Evolutionary conservation across 2,113 vertebrate species (phyloP).

Genomic region (Mystacornis crossleyi): DNA sequence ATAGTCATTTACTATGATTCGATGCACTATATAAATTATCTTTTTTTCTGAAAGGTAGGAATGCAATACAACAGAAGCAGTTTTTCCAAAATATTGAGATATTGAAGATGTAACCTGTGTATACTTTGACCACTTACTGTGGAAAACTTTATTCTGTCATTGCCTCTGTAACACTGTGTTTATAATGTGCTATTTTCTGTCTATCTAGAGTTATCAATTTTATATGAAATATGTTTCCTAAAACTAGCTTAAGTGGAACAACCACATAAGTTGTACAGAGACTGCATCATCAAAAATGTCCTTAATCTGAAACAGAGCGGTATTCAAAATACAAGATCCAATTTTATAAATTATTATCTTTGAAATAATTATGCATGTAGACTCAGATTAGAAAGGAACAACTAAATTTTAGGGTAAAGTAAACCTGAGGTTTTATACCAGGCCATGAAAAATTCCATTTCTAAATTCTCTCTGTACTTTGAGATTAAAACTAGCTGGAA

Average conservation of each 20-base stretch:
- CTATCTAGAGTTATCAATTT: not conserved
- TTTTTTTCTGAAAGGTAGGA: not conserved
- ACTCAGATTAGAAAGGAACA: not conserved
- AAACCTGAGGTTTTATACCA: not conserved
- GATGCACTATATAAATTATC: rapidly evolving
- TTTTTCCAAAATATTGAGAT: not conserved
- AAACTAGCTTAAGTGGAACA: not conserved
- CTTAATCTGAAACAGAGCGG: not conserved
- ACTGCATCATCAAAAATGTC: not conserved
- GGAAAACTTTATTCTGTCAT: not conserved
- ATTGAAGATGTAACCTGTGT: not conserved
- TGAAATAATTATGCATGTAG: not conserved
- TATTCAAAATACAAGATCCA: not conserved
- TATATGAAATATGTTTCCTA: not conserved
- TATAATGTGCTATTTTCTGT: not conserved
- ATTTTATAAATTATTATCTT: not conserved
- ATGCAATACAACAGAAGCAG: not conserved
- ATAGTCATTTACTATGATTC: not conserved
- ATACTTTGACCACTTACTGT: not conserved
- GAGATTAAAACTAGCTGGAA: not conserved
- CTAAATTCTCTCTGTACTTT: not conserved
- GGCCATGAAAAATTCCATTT: not conserved
- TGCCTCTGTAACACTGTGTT: not conserved
- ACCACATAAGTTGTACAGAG: not conserved
- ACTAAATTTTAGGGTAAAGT: not conserved